Conservation (phyloP, 2,888 invertebrate genomes). For the Linyphia triangularis region DNA sequence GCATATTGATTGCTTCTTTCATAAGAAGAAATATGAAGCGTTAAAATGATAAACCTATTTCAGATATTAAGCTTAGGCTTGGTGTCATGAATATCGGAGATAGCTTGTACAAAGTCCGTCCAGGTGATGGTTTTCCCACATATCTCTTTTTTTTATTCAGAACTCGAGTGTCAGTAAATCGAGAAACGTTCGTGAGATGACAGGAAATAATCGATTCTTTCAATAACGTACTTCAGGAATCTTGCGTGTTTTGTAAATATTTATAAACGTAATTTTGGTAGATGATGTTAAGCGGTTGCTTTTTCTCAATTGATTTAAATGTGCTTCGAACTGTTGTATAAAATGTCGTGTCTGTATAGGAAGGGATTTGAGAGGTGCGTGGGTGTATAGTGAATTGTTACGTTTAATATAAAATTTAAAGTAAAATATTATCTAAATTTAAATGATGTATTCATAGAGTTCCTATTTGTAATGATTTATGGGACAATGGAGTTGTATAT, state of each 20-base stretch:
- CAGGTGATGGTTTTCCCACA: constrained; percentile 22
- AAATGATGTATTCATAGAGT: too few species aligned
- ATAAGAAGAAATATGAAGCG: not conserved
- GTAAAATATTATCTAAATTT: too few species aligned
- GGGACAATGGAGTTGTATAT: too few species aligned
- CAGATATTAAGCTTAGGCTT: not conserved
- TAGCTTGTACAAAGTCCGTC: not conserved
- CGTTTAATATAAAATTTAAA: too few species aligned
- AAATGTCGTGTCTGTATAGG: too few species aligned
- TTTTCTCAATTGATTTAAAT: not conserved
- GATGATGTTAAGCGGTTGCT: not conserved
- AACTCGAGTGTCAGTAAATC: constrained; percentile 8
- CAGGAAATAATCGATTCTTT: constrained; percentile 35
- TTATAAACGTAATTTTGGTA: not conserved
- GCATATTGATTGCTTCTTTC: too few species aligned
- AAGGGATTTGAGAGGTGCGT: too few species aligned
- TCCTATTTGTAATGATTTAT: too few species aligned
- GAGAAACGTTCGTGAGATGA: not conserved
- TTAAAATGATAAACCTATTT: constrained; percentile 3
- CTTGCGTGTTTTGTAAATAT: not conserved
- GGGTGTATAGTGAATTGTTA: too few species aligned
- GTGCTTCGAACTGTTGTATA: too few species aligned
- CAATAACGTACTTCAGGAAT: too few species aligned
- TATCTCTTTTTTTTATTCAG: not conserved
- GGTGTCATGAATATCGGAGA: not conserved